phyloP scores from a whole-genome alignment of 2,888 invertebrate genomes.

The Theretra japonica region DNA sequence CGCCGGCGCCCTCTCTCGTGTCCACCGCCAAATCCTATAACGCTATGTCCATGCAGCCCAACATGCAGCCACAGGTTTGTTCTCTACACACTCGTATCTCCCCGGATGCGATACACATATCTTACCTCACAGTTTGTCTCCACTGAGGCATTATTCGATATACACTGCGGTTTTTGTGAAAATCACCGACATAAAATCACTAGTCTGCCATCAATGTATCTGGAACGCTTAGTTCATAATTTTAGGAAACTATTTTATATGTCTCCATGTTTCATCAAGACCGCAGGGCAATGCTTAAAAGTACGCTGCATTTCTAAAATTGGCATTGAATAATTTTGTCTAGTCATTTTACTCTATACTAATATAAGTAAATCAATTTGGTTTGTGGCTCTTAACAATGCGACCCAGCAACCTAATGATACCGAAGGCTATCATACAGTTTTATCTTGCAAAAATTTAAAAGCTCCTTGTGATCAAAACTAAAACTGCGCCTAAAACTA shows the following conservation, averaged over 20 bases:
- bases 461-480: background rate
- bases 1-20: conserved; percentile 48
- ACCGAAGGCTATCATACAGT: background rate
- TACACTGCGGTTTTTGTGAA: conserved; percentile 17
- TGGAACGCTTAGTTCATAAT: background rate
- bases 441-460: background rate
- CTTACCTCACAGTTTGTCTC: background rate
- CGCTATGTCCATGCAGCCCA: conserved; percentile 28
- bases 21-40: conserved; percentile 24
- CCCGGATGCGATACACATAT: background rate
- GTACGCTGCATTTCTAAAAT: conserved; percentile 24
- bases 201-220: background rate
- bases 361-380: background rate
- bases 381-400: background rate
- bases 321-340: conserved; percentile 1
- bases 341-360: conserved; percentile 7
- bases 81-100: background rate
- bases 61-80: conserved; percentile 29
- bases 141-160: background rate
- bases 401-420: background rate
- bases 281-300: conserved; percentile 15
- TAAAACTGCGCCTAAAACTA: background rate
- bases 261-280: conserved; percentile 6
- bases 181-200: background rate
- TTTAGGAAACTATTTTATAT: background rate